Evolutionary conservation across 2,113 vertebrate species (phyloP), one percentile per base, ranked within the genome.

Genomic region (Cercocebus atys): DNA sequence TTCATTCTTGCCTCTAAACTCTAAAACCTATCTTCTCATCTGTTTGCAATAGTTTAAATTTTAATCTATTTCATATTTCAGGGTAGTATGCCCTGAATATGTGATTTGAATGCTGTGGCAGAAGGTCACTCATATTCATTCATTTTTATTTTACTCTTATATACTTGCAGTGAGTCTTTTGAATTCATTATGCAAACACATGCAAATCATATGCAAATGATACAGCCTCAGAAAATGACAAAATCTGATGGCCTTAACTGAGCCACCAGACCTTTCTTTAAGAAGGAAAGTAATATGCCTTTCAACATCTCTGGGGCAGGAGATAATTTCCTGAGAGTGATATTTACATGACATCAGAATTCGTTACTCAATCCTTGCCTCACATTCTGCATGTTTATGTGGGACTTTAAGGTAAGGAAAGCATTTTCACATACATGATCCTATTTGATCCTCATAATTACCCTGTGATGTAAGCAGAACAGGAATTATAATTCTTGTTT

Each of bases 1-100:
- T 97, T 97, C 81, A 82, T 90, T 95, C 81, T 94, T 94, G 95
- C 87, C 52, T 96, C 81, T 40, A 75, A 96, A 97, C 96, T 96
- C 95, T 82, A 93, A 98, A 98, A 96, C 95, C 84, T 96, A 98
- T 97, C 96, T 96, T 97, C 84, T 78, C n/a, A 97, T 96, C 88
- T 97, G 96, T 98, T 98, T 96, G 94, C 94, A 96, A 95, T 98
- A 98, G 97, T 97, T 98, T 98, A 97, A 97, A 93, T 98, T 97
- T 98, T 97, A 97, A 98, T 98, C 96, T 97, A 95, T 97, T 97
- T 98, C 81, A 96, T 97, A 96, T 97, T 98, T 97, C 98, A 98
- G 95, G 95, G 97, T 97, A 96, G 95, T 96, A 98, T 96, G 94
- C 97, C 97, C 98, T 97, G 96, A 98, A 98, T 98, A 98, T 98